Conservation (phyloP, 2,113 vertebrate species). For the Nothocercus julius region DNA sequence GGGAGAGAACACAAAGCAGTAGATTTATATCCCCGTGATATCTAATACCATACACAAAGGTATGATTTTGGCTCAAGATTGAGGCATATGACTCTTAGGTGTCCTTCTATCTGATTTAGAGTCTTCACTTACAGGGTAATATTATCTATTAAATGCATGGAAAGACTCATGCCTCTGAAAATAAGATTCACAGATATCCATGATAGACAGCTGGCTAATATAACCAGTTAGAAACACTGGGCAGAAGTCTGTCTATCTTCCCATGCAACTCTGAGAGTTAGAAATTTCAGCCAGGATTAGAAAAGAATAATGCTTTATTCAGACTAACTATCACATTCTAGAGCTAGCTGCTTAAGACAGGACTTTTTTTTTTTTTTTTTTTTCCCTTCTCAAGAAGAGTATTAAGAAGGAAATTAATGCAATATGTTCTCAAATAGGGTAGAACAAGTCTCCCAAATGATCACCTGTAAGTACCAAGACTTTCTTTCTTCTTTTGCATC, state of each 20-base stretch:
- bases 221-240: not conserved
- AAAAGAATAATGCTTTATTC: not conserved
- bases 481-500: not conserved
- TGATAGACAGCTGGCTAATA: not conserved
- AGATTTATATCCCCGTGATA: not conserved
- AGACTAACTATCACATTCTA: not conserved
- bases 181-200: not conserved
- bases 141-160: not conserved
- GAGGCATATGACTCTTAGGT: not conserved
- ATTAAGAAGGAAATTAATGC: not conserved
- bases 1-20: fast-evolving
- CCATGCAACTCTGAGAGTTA: not conserved
- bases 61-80: not conserved
- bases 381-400: not conserved
- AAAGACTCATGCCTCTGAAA: not conserved
- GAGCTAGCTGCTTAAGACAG: not conserved
- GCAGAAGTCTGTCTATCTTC: not conserved
- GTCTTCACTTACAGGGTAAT: not conserved
- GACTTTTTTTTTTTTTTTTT: fast-evolving
- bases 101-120: not conserved
- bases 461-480: not conserved
- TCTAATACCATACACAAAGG: not conserved
- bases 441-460: not conserved
- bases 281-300: not conserved
- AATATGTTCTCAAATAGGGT: not conserved